phyloP scores from a whole-genome alignment of 1,140 invertebrate species.

The Wasmannia auropunctata region DNA sequence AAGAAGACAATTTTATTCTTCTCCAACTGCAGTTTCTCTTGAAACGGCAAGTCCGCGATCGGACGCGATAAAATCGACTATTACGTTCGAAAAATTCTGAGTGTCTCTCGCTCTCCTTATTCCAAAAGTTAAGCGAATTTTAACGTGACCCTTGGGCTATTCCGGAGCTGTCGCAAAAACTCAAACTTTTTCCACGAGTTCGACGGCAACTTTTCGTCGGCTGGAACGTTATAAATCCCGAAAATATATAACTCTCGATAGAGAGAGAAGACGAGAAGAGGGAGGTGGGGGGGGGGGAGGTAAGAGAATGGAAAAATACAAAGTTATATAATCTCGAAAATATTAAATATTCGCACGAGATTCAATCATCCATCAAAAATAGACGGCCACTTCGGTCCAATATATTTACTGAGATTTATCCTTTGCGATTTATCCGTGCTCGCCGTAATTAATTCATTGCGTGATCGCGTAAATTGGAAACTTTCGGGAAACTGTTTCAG shows the following conservation, averaged over 20 bases:
- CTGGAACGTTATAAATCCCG: neutral
- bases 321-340: neutral
- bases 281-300: too few species aligned
- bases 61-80: neutral
- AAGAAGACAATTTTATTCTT: neutral
- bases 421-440: neutral
- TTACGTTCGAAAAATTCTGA: constrained; percentile 10
- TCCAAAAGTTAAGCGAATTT: constrained; percentile 19
- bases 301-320: constrained; percentile 2
- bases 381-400: neutral
- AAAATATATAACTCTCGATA: constrained; percentile 7
- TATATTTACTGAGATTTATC: neutral
- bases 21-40: neutral
- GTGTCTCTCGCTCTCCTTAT: neutral
- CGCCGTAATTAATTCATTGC: neutral
- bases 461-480: neutral
- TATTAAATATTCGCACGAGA: neutral
- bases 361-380: neutral
- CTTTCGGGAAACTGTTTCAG: neutral
- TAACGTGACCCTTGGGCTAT: neutral
- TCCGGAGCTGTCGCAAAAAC: neutral
- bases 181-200: neutral
- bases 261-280: too few species aligned
- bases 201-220: neutral
- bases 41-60: neutral